Percentiles rank a stretch among this genome's conserved stretches.
phyloP scores from a whole-genome alignment of 2,888 invertebrate species.

The Eutolmus rufibarbis region DNA sequence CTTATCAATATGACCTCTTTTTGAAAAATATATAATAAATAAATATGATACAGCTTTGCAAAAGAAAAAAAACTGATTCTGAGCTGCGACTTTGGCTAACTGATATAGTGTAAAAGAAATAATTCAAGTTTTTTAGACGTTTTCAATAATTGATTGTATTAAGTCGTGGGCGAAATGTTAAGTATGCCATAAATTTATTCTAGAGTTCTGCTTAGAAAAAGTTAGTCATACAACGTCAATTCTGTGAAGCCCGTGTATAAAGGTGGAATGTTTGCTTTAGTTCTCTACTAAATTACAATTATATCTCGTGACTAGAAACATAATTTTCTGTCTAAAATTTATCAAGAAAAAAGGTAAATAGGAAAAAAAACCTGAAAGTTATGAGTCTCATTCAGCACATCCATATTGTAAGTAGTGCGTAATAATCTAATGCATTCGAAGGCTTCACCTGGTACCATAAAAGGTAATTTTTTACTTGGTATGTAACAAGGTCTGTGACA shows the following conservation, averaged over 20 bases:
- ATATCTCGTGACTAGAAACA: background rate
- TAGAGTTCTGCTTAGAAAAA: background rate
- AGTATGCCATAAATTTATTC: background rate
- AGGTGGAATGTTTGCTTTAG: background rate
- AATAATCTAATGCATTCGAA: background rate
- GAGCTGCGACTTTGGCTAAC: too few relatives aligned
- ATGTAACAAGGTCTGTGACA: constrained; percentile 17
- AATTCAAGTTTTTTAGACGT: too few relatives aligned
- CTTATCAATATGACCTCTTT: too few relatives aligned
- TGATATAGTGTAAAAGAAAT: too few relatives aligned
- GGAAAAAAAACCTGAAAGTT: background rate
- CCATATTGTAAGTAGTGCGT: background rate
- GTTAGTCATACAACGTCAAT: background rate
- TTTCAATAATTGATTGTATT: too few relatives aligned
- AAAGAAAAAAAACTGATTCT: too few relatives aligned
- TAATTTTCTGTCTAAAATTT: background rate
- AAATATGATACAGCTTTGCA: too few relatives aligned
- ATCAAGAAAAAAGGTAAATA: background rate
- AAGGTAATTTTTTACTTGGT: background rate
- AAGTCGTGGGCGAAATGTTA: too few relatives aligned
- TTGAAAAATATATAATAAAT: too few relatives aligned
- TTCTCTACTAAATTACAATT: background rate
- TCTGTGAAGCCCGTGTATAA: background rate
- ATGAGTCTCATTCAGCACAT: background rate
- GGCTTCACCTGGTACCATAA: background rate